These are phyloP conservation scores for Scolopax rusticola DNA, from an alignment of 2,797 vertebrate genomes.

Conservation along the genomic window DNA sequence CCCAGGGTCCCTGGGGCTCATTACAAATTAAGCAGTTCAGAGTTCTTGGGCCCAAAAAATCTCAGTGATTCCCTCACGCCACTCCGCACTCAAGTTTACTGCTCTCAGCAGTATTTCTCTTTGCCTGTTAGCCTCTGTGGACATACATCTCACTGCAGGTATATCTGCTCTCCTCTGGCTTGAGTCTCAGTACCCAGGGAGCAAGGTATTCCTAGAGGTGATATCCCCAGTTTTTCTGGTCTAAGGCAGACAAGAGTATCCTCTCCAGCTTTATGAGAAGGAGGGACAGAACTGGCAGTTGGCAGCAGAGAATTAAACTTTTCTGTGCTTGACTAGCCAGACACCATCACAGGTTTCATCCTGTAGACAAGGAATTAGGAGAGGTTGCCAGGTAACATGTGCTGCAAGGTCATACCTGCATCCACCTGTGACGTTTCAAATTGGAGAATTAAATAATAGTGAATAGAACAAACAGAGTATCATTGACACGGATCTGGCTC, in stretches of 20 bases:
- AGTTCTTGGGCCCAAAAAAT: not conserved
- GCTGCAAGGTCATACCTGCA: not conserved
- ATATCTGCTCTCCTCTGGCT: not conserved
- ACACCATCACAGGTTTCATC: not conserved
- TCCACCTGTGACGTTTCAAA: not conserved
- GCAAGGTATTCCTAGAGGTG: not conserved
- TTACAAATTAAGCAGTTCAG: not conserved
- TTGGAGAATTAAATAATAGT: not conserved
- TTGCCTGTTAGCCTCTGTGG: not conserved
- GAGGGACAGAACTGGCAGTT: not conserved
- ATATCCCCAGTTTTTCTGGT: not conserved
- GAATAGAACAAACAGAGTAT: not conserved
- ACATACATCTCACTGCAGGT: not conserved
- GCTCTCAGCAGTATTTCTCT: not conserved
- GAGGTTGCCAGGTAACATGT: not conserved
- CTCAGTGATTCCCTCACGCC: not conserved
- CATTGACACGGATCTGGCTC: not conserved
- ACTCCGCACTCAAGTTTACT: not conserved
- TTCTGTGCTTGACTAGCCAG: not conserved
- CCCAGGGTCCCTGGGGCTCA: not conserved
- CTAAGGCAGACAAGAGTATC: not conserved
- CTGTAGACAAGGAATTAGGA: not conserved
- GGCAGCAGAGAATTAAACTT: not conserved
- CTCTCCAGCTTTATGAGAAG: not conserved
- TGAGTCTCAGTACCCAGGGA: not conserved